Evolutionary conservation across 2,888 invertebrate genomes (phyloP).

Genomic region (Taphrorychus bicolor): DNA sequence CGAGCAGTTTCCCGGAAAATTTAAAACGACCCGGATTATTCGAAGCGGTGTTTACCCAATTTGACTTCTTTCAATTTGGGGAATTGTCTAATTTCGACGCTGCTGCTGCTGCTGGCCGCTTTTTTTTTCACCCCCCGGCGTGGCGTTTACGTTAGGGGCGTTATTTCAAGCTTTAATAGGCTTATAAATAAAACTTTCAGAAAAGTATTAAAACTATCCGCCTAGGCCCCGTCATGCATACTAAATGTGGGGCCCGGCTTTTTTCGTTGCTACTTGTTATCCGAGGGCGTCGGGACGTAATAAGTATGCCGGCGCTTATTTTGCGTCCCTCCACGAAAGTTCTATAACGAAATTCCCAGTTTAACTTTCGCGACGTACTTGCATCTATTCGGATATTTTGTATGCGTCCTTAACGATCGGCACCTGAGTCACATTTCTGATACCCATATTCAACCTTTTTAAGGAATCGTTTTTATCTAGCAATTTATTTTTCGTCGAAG

Average conservation of each 20-base stretch:
- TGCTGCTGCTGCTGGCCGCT: no score
- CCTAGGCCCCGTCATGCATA: constrained; percentile 10
- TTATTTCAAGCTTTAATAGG: not conserved
- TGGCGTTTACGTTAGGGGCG: constrained; percentile 10
- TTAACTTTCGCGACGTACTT: constrained; percentile 14
- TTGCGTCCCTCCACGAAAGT: constrained; percentile 12
- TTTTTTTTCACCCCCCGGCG: constrained; percentile 9
- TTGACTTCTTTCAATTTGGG: constrained; percentile 30
- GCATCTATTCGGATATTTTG: constrained; percentile 13
- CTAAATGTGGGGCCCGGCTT: constrained; percentile 6
- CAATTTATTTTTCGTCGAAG: no score
- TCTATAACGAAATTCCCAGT: constrained; percentile 8
- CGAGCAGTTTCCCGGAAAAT: constrained; percentile 9
- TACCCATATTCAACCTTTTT: not conserved
- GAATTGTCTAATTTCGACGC: constrained; percentile 28
- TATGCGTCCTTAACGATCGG: constrained; percentile 20
- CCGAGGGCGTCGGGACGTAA: constrained; percentile 4
- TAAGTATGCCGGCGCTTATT: constrained; percentile 20
- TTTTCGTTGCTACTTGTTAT: constrained; percentile 21
- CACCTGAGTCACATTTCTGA: constrained; percentile 17
- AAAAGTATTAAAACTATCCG: not conserved
- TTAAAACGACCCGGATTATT: constrained; percentile 28
- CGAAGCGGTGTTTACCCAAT: constrained; percentile 21
- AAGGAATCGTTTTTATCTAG: no score
- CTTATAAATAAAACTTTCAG: not conserved